phyloP scores from a whole-genome alignment of 2,888 invertebrate species.

The Tenthredo amoena region DNA sequence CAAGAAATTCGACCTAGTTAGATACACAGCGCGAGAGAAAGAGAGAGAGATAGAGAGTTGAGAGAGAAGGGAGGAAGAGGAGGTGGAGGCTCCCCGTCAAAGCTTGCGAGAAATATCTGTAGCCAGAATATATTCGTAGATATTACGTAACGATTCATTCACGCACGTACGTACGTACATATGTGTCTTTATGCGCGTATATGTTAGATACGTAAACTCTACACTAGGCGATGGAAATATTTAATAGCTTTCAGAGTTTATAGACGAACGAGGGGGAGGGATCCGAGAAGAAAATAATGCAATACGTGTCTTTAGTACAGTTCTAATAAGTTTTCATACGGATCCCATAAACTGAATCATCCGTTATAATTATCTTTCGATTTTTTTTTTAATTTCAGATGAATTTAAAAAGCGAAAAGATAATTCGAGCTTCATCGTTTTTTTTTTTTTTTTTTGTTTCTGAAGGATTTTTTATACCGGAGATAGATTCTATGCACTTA shows the following conservation, averaged over 20 bases:
- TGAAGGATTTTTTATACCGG: no score
- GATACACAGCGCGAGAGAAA: neutral
- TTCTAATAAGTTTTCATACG: no score
- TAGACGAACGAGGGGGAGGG: neutral
- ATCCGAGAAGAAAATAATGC: neutral
- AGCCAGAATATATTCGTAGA: constrained; percentile 10
- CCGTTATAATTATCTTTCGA: no score
- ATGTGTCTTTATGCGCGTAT: neutral
- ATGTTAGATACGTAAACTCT: neutral
- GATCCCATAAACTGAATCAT: no score
- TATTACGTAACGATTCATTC: constrained; percentile 10
- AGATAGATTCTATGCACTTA: no score
- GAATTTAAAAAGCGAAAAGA: no score
- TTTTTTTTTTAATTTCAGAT: no score
- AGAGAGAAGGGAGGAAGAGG: neutral
- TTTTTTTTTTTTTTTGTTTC: no score
- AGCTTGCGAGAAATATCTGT: constrained; percentile 4
- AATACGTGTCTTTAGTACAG: no score
- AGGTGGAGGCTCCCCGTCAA: neutral
- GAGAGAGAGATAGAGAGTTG: neutral
- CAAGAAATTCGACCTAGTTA: constrained; percentile 6
- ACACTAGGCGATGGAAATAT: neutral
- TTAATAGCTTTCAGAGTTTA: neutral
- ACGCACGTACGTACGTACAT: neutral
- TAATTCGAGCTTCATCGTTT: no score